phyloP scores from a whole-genome alignment of 1,140 invertebrate genomes.

The Chironomus tepperi region DNA sequence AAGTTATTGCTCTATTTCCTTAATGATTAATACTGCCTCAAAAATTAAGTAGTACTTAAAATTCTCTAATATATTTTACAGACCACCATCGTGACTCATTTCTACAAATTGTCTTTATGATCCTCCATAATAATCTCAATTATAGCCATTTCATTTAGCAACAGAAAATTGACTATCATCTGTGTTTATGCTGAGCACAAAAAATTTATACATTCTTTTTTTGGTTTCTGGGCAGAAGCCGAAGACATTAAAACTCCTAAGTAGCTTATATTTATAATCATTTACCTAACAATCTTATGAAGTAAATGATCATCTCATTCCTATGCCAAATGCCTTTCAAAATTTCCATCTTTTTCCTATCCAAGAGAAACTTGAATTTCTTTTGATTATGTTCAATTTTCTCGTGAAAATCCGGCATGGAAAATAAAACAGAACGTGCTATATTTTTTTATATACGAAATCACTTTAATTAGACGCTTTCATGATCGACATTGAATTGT shows the following conservation, averaged over 20 bases:
- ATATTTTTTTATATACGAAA: neutral
- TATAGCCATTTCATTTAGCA: too few species aligned
- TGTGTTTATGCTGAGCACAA: too few species aligned
- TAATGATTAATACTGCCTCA: too few species aligned
- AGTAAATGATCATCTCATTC: neutral
- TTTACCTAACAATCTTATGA: constrained; percentile 13
- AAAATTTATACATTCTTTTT: too few species aligned
- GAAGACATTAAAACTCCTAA: neutral
- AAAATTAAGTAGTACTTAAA: too few species aligned
- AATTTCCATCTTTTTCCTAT: neutral
- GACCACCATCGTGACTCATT: too few species aligned
- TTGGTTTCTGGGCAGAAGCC: neutral
- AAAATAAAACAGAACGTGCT: neutral
- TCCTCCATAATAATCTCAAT: too few species aligned
- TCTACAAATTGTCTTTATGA: too few species aligned
- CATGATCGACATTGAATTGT: constrained; percentile 7
- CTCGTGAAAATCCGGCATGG: constrained; percentile 2
- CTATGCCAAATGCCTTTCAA: too few species aligned
- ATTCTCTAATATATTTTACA: too few species aligned
- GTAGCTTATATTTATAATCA: neutral
- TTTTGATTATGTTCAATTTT: neutral
- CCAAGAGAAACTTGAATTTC: neutral
- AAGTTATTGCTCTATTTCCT: too few species aligned
- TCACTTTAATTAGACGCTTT: neutral
- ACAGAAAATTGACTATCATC: too few species aligned